Base-by-base conservation (phyloP, 2,797 vertebrate genomes). In the Petrocephalus schoutedeni region DNA sequence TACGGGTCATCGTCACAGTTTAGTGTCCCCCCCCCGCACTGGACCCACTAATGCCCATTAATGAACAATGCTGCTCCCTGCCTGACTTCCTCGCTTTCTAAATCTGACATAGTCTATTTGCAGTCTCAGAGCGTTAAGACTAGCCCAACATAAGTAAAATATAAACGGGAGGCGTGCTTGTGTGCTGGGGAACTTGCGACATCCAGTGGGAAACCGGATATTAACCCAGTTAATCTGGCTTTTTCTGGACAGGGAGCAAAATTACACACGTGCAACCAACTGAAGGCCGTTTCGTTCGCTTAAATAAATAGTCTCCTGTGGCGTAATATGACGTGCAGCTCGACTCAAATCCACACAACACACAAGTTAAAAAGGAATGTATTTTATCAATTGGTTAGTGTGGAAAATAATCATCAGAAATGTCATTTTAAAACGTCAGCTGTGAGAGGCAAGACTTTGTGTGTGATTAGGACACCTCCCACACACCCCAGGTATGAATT, bases 121-220 rank as follows among this genome's bases (percentile, higher is more conserved):
- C 36, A 1, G 36, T 36, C 36, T 16, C 41, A 21, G 9, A 80
- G 74, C 41, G 74, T 80, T 49, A 80, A n/a, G 45, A 80, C 21
- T 71, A 36, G 41, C 74, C 19, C 8, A 49, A 19, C 41, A 45
- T 80, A 80, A 80, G 74, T 45, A 80, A 49, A 8, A 36, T 71
- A 71, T 71, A 71, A 49, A n/a, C 16, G 16, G 41, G 16, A 19
- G 36, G 74, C 36, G 41, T 21, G 21, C 87, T 28, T 87, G 36
- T 49, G 54, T 36, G 21, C 56, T 87, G 19, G 77, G 59, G 86
- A 83, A 84, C 61, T 58, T 89, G 90, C 85, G 89, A 89, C 89
- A 85, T 89, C 91, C 82, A 89, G 89, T 56, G 88, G 89, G 28
- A 54, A 12, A 58, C 74, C 19, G 14, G 41, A 36, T 80, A 80